A percentile compares a stretch with the other conserved stretches of the same genome.
These are phyloP conservation scores for Thunnus thynnus DNA, from an alignment of 2,113 vertebrate genomes.

Conservation along the genomic window DNA sequence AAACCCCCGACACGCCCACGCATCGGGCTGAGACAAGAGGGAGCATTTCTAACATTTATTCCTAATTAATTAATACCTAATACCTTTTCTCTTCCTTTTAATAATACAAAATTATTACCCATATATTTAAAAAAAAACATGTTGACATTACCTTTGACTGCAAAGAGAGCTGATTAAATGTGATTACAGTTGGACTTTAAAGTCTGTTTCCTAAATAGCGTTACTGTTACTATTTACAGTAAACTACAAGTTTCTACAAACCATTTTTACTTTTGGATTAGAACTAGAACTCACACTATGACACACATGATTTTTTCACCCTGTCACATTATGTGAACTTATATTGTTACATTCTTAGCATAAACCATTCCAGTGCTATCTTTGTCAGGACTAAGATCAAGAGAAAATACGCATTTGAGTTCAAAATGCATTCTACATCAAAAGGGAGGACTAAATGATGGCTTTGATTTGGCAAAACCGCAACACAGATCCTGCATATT, in stretches of 20 bases:
- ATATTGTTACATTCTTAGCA: conserved; percentile 31
- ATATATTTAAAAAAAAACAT: too few relatives aligned
- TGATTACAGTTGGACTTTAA: too few relatives aligned
- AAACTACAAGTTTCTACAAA: neutral
- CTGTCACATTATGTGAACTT: conserved; percentile 30
- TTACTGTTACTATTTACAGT: neutral
- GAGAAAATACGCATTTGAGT: conserved; percentile 54
- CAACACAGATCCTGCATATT: conserved; percentile 60
- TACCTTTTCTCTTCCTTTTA: too few relatives aligned
- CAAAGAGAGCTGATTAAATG: too few relatives aligned
- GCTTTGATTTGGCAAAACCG: conserved; percentile 71
- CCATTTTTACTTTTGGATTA: neutral
- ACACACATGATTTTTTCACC: neutral
- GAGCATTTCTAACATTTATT: too few relatives aligned
- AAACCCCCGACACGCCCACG: too few relatives aligned
- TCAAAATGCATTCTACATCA: conserved; percentile 71
- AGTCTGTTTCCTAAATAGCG: too few relatives aligned
- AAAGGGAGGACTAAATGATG: conserved; percentile 60
- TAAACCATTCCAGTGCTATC: conserved; percentile 31
- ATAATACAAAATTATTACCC: too few relatives aligned
- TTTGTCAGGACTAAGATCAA: conserved; percentile 59
- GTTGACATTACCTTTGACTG: too few relatives aligned
- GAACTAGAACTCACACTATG: neutral
- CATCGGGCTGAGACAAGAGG: too few relatives aligned
- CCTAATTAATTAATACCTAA: too few relatives aligned